Percentiles rank a stretch among this genome's conserved stretches.
Conservation (phyloP, 2,888 invertebrate genomes). For the Hofmannophila pseudospretella region DNA sequence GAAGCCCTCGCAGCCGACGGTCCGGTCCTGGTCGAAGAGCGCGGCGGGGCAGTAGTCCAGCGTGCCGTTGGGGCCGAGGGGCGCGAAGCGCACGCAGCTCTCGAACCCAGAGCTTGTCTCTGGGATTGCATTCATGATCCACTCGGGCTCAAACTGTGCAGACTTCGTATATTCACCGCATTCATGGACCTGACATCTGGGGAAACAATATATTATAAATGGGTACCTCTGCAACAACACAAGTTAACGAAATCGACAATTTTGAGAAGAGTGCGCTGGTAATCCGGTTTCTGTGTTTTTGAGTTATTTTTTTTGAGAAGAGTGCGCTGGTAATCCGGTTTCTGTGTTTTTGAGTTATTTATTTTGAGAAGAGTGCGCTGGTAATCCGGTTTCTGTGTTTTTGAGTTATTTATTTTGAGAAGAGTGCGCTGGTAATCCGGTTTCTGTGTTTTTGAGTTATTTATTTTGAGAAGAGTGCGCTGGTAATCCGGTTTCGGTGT, state of each 20-base stretch:
- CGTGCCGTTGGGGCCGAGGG: conserved; percentile 20
- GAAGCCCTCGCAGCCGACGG: conserved; percentile 48
- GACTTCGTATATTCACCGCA: background rate
- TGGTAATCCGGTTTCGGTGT: too few species aligned
- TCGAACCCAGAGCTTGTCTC: conserved; percentile 43
- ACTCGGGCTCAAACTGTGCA: conserved; percentile 29
- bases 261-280: too few species aligned
- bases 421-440: too few species aligned
- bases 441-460: too few species aligned
- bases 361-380: too few species aligned
- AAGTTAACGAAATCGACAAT: background rate
- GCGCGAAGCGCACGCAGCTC: conserved; percentile 50
- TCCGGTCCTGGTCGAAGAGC: conserved; percentile 45
- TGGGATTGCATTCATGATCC: conserved; percentile 56
- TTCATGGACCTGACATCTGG: background rate
- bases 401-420: too few species aligned
- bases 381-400: too few species aligned
- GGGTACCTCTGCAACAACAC: background rate
- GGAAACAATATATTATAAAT: background rate
- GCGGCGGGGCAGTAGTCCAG: conserved; percentile 37
- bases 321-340: too few species aligned
- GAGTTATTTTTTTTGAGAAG: too few species aligned
- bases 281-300: too few species aligned
- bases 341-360: too few species aligned
- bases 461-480: too few species aligned